Conservation (phyloP, 2,113 vertebrate species). For the Pandion haliaetus region DNA sequence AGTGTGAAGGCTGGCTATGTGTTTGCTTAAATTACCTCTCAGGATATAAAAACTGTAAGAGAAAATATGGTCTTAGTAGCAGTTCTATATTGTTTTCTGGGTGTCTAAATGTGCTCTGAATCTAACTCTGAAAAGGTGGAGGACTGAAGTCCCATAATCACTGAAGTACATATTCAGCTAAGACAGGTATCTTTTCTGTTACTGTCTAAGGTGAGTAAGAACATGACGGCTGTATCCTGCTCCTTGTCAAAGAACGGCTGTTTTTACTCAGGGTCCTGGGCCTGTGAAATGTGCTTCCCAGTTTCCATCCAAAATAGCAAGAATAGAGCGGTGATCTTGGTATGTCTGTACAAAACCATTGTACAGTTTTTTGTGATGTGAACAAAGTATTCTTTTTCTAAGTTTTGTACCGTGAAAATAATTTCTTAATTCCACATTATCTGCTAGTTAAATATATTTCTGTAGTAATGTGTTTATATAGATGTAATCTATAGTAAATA, state of each 20-base stretch:
- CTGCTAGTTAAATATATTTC: neutral
- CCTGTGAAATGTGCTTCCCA: neutral
- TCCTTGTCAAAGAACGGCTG: neutral
- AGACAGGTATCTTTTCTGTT: neutral
- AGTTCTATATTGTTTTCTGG: too few relatives aligned
- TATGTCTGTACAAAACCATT: neutral
- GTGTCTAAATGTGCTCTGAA: neutral
- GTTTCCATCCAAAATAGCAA: neutral
- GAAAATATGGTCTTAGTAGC: neutral
- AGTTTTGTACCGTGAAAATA: neutral
- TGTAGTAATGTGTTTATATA: neutral
- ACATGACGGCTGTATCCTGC: too few relatives aligned
- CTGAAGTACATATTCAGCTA: neutral
- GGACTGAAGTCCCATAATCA: neutral
- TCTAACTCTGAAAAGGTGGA: neutral
- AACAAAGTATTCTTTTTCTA: neutral
- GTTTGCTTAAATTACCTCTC: neutral
- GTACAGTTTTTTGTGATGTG: neutral
- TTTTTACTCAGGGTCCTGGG: neutral
- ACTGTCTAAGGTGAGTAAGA: neutral
- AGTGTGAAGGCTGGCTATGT: fast-evolving
- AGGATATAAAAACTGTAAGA: neutral
- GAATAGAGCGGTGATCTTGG: neutral
- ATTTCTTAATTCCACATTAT: neutral
- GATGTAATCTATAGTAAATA: neutral